Conservation (phyloP, 2,888 invertebrate species). For the Hecatera dysodea region DNA sequence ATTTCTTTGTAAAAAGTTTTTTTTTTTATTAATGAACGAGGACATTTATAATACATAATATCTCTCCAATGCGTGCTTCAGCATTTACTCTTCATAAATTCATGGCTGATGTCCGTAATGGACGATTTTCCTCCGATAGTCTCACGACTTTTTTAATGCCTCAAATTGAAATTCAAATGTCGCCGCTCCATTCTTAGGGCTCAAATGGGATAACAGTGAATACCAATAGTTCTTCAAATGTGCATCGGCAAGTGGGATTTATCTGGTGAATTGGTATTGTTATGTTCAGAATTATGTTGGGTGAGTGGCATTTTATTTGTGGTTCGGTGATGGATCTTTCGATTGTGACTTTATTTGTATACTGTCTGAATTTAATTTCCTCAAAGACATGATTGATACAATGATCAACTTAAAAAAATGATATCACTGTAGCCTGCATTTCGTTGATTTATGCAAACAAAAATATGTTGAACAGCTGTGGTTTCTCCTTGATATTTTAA, state of each 20-base stretch:
- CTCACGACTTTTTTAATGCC: constrained; percentile 72
- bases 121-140: constrained; percentile 75
- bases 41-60: constrained; percentile 43
- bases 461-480: no score
- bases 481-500: no score
- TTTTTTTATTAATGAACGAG: constrained; percentile 13
- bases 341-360: no score
- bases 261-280: constrained; percentile 13
- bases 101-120: constrained; percentile 68
- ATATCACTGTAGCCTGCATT: no score
- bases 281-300: neutral
- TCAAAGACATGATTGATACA: no score
- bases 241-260: constrained; percentile 49
- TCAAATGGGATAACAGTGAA: constrained; percentile 49
- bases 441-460: no score
- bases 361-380: no score
- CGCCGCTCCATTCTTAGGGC: constrained; percentile 56
- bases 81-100: constrained; percentile 80
- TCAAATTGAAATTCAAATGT: constrained; percentile 77
- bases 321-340: no score
- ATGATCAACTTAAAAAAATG: no score
- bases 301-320: neutral
- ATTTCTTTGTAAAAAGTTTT: no score
- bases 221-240: constrained; percentile 31
- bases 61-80: constrained; percentile 57